phyloP scores from a whole-genome alignment of 2,888 invertebrate genomes.

The Agonopterix subpropinquella region DNA sequence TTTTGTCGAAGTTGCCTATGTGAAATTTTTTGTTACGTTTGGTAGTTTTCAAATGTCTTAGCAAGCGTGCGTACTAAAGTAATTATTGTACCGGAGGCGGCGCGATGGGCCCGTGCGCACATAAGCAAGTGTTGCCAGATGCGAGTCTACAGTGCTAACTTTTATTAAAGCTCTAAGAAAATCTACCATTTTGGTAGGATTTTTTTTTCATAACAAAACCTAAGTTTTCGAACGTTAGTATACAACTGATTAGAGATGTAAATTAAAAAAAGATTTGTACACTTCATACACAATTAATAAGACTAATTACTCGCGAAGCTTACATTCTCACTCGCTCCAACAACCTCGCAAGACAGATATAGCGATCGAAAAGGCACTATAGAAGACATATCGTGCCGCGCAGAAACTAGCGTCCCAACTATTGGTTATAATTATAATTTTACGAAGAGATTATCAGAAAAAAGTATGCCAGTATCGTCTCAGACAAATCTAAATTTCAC shows the following conservation, averaged over 20 bases:
- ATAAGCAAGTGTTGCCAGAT: conserved; percentile 30
- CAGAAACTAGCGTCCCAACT: conserved; percentile 8
- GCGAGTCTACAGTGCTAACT: conserved; percentile 33
- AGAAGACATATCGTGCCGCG: conserved; percentile 30
- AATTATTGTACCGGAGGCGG: conserved; percentile 56
- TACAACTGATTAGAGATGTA: conserved; percentile 3
- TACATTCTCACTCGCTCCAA: conserved; percentile 14
- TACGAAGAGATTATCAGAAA: neutral
- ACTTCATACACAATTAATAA: neutral
- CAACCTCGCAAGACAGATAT: conserved; percentile 14
- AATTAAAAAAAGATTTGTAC: neutral
- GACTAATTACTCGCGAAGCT: neutral
- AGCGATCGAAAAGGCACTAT: conserved; percentile 44
- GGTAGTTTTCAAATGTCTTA: conserved; percentile 31
- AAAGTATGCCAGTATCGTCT: no score
- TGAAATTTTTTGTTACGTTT: neutral
- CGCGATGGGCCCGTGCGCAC: conserved; percentile 38
- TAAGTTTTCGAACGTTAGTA: neutral
- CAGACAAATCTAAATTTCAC: no score
- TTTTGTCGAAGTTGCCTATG: neutral
- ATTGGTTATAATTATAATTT: neutral
- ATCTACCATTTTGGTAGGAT: conserved; percentile 42
- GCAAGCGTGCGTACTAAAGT: conserved; percentile 45
- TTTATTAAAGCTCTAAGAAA: conserved; percentile 27
- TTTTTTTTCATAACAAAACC: conserved; percentile 9